phyloP scores from a whole-genome alignment of 2,888 invertebrate genomes.

The Pardosa pseudoannulata region DNA sequence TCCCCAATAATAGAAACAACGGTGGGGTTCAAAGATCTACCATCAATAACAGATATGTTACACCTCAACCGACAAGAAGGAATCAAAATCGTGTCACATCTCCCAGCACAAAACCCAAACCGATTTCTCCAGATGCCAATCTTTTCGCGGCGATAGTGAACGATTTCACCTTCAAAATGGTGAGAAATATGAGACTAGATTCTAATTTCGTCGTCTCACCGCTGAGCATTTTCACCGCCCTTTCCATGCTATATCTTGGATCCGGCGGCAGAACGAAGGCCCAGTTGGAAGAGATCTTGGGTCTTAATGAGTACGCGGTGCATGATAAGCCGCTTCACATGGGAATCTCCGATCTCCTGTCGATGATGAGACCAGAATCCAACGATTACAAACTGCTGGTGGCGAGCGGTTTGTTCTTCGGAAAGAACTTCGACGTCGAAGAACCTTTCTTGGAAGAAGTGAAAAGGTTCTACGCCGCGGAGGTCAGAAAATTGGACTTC shows the following conservation, averaged over 20 bases:
- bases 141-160: background rate
- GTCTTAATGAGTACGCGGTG: slow-evolving; percentile 8
- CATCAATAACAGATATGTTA: too few relatives aligned
- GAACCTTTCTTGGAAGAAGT: background rate
- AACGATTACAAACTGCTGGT: background rate
- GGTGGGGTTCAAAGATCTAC: too few relatives aligned
- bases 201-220: too few relatives aligned
- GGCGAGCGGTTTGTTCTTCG: slow-evolving; percentile 15
- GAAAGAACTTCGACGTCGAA: background rate
- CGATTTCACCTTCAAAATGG: slow-evolving; percentile 1
- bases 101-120: too few relatives aligned
- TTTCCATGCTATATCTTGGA: slow-evolving; percentile 78
- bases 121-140: background rate
- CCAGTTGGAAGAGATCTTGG: slow-evolving; percentile 75
- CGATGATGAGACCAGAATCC: background rate
- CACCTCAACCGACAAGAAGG: too few relatives aligned
- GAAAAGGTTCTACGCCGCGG: background rate
- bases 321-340: slow-evolving; percentile 18
- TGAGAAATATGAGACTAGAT: background rate
- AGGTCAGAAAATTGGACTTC: slow-evolving; percentile 7
- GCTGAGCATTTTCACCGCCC: slow-evolving; percentile 77
- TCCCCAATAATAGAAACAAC: too few relatives aligned
- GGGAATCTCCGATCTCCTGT: slow-evolving; percentile 17
- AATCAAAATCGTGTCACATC: too few relatives aligned
- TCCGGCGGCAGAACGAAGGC: slow-evolving; percentile 76